These are phyloP conservation scores for Neopelma chrysocephalum DNA, from an alignment of 2,797 vertebrate genomes.

Conservation along the genomic window DNA sequence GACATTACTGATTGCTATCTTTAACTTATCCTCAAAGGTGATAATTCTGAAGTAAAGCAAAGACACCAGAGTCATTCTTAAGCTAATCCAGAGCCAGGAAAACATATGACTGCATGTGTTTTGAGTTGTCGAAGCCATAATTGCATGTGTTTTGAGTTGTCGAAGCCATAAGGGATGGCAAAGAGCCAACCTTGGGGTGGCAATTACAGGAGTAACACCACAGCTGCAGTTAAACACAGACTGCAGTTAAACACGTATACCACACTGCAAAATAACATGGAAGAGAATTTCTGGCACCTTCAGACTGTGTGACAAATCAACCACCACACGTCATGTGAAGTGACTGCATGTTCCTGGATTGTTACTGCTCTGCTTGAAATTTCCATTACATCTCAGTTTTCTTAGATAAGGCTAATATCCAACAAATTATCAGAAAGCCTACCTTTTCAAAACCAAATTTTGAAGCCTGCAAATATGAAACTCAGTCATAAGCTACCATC, in stretches of 20 bases:
- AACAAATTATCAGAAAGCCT: neutral
- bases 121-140: neutral
- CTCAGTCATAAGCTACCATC: neutral
- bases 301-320: neutral
- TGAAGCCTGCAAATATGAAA: neutral
- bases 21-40: neutral
- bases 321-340: fast-evolving
- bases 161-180: neutral
- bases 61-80: neutral
- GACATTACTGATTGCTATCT: neutral
- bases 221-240: neutral
- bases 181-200: neutral
- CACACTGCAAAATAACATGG: neutral
- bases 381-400: neutral
- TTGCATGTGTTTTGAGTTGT: neutral
- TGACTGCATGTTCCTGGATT: neutral
- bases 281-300: neutral
- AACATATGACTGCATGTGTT: neutral
- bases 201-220: neutral
- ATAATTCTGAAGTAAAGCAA: neutral
- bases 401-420: neutral
- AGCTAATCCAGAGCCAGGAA: neutral
- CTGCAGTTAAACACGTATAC: neutral
- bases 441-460: neutral
- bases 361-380: neutral